Percentiles rank a stretch among this genome's conserved stretches.
Conservation (phyloP, 2,113 vertebrate species). For the Helogale parvula region DNA sequence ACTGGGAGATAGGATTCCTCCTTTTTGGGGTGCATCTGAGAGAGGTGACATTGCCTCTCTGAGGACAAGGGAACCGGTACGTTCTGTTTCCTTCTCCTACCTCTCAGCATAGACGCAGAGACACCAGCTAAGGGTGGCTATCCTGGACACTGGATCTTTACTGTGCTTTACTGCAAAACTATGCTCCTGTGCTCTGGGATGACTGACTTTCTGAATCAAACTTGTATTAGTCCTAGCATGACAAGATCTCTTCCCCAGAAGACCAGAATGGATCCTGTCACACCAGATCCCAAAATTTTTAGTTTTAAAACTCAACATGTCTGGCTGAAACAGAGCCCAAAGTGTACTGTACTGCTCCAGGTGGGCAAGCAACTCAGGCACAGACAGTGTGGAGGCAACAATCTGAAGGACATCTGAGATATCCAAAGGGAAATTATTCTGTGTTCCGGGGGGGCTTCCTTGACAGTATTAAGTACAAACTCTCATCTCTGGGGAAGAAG, state of each 20-base stretch:
- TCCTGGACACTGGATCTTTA: neutral
- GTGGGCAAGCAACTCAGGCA: neutral
- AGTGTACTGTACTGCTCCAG: neutral
- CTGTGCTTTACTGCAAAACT: neutral
- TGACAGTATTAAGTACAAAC: neutral
- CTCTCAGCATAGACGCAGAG: neutral
- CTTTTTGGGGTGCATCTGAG: neutral
- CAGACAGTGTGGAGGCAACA: neutral
- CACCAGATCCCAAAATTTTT: neutral
- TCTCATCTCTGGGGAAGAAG: neutral
- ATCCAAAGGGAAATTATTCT: neutral
- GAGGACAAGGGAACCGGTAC: neutral
- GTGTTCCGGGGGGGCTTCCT: neutral
- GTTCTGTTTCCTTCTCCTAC: neutral
- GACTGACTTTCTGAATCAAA: neutral
- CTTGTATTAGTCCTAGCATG: neutral
- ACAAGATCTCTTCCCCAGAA: neutral
- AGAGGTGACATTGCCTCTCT: neutral
- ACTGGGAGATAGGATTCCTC: neutral
- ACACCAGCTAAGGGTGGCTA: neutral
- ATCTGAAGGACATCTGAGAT: neutral
- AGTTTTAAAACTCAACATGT: neutral
- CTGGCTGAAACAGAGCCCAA: neutral
- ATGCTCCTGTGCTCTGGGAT: neutral
- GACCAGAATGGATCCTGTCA: neutral